A percentile compares a stretch with the other conserved stretches of the same genome.
phyloP scores from a whole-genome alignment of 2,113 vertebrate species.

The Collichthys lucidus region DNA sequence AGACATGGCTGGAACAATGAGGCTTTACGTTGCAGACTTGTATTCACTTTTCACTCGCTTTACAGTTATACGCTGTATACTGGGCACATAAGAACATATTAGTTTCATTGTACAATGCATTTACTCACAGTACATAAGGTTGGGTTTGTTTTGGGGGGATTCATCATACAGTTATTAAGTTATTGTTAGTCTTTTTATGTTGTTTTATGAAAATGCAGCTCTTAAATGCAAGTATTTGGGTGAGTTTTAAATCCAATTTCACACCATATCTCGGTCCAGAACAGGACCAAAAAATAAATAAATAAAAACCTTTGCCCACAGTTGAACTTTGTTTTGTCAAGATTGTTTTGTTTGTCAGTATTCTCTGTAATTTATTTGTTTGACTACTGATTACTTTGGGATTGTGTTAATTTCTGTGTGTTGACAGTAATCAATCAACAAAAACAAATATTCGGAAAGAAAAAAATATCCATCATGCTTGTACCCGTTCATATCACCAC shows the following conservation, averaged over 20 bases:
- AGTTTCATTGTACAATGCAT: constrained; percentile 31
- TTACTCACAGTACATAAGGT: constrained; percentile 19
- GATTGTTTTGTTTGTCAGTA: constrained; percentile 57
- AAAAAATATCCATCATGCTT: not conserved
- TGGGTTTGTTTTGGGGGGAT: constrained; percentile 3
- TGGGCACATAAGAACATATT: constrained; percentile 43
- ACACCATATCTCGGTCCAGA: constrained; percentile 5
- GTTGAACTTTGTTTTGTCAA: constrained; percentile 6
- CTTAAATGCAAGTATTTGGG: constrained; percentile 17
- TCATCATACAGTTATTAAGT: constrained; percentile 21
- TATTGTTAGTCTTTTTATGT: constrained; percentile 32
- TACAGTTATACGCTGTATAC: constrained; percentile 45
- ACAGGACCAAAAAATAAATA: not conserved
- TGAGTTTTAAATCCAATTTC: not conserved
- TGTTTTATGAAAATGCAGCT: constrained; percentile 13
- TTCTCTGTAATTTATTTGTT: constrained; percentile 87
- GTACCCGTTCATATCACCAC: not conserved
- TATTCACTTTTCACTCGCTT: constrained; percentile 31
- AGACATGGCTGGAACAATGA: constrained; percentile 25
- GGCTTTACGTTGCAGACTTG: constrained; percentile 19
- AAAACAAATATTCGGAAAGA: not conserved
- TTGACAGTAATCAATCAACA: constrained; percentile 35
- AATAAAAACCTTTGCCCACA: not conserved
- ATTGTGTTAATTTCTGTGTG: constrained; percentile 64
- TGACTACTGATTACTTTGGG: constrained; percentile 83